Evolutionary conservation across 2,797 vertebrate genomes (phyloP).

Genomic region (Esox masquinongy): DNA sequence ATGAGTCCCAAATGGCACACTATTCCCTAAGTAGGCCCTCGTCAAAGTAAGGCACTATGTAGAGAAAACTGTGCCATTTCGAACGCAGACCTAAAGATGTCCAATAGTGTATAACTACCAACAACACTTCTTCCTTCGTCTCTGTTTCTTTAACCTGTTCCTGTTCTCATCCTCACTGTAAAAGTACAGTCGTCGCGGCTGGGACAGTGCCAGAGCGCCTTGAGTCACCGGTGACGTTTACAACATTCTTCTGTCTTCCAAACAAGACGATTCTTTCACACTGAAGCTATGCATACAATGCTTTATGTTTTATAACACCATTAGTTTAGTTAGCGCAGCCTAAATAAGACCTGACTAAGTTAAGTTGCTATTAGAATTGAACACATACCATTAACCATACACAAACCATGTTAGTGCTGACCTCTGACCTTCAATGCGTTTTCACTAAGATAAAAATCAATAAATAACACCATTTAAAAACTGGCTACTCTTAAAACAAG

Average conservation of each 20-base stretch:
- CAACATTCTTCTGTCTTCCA: constrained; percentile 82
- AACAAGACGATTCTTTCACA: constrained; percentile 73
- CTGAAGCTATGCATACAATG: constrained; percentile 74
- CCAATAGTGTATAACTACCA: constrained; percentile 74
- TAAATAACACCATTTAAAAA: constrained; percentile 78
- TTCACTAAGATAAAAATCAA: constrained; percentile 75
- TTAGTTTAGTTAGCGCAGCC: constrained; percentile 58
- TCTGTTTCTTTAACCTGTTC: constrained; percentile 43
- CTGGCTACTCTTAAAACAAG: constrained; percentile 64
- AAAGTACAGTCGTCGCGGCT: constrained; percentile 56
- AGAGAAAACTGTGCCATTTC: background rate
- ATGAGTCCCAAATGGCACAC: constrained; percentile 16
- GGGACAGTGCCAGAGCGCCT: constrained; percentile 18
- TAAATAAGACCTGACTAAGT: constrained; percentile 69
- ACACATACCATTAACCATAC: constrained; percentile 67
- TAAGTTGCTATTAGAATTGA: constrained; percentile 56
- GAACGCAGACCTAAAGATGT: constrained; percentile 38
- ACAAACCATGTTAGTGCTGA: constrained; percentile 71
- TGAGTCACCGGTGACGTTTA: constrained; percentile 74
- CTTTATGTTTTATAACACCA: constrained; percentile 72
- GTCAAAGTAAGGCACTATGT: background rate
- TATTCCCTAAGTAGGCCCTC: background rate
- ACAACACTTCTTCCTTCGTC: constrained; percentile 54
- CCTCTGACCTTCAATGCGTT: constrained; percentile 71
- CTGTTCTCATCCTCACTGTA: constrained; percentile 38